These are phyloP conservation scores for Odocoileus hemionus DNA, from an alignment of 2,113 vertebrate species.

Conservation along the genomic window DNA sequence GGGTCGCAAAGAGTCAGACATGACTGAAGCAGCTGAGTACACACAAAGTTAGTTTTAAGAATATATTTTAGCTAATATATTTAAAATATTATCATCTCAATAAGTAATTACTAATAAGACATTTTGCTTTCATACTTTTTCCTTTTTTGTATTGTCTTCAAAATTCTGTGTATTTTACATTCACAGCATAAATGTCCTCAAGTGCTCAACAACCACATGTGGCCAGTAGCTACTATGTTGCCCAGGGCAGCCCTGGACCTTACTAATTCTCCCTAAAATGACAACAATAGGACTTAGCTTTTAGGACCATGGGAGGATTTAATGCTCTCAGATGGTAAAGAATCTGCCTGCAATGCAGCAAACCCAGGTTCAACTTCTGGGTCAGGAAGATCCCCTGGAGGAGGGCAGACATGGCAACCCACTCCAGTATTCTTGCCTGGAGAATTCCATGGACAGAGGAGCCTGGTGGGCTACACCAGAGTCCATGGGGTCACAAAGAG, in stretches of 20 bases:
- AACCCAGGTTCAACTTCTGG: background rate
- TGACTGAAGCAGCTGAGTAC: background rate
- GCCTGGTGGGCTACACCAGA: background rate
- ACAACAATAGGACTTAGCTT: background rate
- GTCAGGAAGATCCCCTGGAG: background rate
- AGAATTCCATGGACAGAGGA: background rate
- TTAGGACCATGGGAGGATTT: background rate
- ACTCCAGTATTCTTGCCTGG: background rate
- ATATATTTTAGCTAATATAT: background rate
- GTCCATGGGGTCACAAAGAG: background rate
- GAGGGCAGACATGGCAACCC: background rate
- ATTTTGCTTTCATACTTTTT: background rate
- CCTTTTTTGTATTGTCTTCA: background rate
- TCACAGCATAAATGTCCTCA: background rate
- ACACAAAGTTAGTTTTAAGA: background rate
- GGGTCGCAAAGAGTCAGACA: background rate
- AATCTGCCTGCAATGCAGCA: background rate
- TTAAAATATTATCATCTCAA: background rate
- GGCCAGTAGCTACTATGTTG: background rate
- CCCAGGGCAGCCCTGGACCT: background rate
- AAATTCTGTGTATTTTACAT: background rate
- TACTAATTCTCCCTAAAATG: background rate
- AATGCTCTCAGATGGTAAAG: background rate
- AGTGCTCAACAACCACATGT: background rate
- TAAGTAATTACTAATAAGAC: background rate